phyloP scores from a whole-genome alignment of 2,113 vertebrate genomes.

The Ondatra zibethicus region DNA sequence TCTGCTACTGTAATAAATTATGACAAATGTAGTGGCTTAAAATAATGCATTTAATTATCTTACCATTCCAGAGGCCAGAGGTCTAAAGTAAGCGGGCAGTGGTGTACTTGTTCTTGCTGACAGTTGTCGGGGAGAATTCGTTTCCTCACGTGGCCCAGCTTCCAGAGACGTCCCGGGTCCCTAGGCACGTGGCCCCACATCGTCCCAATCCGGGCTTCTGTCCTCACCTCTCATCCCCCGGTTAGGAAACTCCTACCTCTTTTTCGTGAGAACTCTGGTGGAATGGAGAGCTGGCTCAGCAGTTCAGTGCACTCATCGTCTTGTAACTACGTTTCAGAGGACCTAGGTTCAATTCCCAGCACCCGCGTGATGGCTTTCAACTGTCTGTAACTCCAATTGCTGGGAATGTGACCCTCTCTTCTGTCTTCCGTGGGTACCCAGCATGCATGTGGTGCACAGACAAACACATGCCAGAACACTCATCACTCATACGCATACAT shows the following conservation, averaged over 20 bases:
- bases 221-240: neutral
- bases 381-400: neutral
- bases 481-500: no score
- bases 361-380: neutral
- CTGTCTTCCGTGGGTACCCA: no score
- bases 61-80: neutral
- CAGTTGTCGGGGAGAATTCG: neutral
- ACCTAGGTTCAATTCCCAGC: neutral
- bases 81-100: neutral
- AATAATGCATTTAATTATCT: constrained; percentile 30
- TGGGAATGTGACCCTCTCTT: neutral
- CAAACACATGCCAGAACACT: neutral
- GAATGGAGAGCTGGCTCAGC: neutral
- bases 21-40: neutral
- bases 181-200: no score
- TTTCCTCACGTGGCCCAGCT: neutral
- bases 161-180: neutral
- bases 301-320: neutral
- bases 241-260: neutral
- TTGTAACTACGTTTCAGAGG: neutral
- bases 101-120: neutral
- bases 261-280: neutral
- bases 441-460: no score
- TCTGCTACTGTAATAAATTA: neutral
- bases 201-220: neutral